Conservation (phyloP, 2,113 vertebrate genomes). For the Phocoena sinus region DNA sequence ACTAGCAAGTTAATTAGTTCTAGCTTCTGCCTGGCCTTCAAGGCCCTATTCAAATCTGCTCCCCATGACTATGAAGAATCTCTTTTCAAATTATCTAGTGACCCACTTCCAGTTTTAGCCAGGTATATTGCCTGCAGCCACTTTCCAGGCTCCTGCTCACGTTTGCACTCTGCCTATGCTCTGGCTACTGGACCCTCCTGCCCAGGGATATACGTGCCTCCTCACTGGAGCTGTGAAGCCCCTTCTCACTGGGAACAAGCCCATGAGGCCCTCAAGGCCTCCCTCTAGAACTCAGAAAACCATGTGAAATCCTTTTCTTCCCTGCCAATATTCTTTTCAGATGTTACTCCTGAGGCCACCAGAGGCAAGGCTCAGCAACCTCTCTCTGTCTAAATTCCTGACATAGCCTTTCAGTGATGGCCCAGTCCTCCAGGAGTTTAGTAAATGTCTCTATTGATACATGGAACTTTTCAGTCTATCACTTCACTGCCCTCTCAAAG, state of each 20-base stretch:
- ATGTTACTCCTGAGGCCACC: neutral
- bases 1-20: neutral
- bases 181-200: neutral
- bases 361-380: neutral
- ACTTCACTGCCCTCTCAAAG: neutral
- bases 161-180: neutral
- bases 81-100: neutral
- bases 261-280: neutral
- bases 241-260: neutral
- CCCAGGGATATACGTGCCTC: neutral
- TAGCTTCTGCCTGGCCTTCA: neutral
- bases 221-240: neutral
- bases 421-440: neutral
- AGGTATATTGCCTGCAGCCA: neutral
- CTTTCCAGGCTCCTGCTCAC: neutral
- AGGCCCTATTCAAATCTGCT: neutral
- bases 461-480: neutral
- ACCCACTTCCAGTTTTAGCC: neutral
- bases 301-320: neutral
- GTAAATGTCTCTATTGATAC: neutral
- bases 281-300: neutral
- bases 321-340: neutral
- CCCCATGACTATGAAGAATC: neutral
- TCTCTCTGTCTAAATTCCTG: neutral
- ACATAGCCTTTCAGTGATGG: neutral